These are phyloP conservation scores for Arrhopalites spinosus DNA, from an alignment of 2,888 invertebrate species.

Conservation along the genomic window DNA sequence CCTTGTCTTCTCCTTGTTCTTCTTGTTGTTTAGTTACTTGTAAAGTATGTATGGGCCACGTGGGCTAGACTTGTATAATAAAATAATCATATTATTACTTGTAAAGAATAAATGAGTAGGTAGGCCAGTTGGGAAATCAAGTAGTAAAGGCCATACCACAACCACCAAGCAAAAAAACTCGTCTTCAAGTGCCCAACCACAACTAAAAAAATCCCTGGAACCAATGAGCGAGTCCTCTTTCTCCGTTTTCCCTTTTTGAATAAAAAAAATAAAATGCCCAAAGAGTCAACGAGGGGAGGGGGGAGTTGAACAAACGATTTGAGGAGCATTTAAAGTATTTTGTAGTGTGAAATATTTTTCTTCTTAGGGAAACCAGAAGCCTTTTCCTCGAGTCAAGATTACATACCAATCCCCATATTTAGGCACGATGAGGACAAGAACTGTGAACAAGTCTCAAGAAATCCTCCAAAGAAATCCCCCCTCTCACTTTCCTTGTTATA, in stretches of 20 bases:
- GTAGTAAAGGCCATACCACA: too few relatives aligned
- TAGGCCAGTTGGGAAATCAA: not conserved
- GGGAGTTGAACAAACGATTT: not conserved
- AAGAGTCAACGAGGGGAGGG: not conserved
- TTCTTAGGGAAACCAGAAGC: conserved; percentile 1
- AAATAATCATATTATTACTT: conserved; percentile 39
- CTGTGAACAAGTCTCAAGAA: too few relatives aligned
- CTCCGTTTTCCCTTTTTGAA: not conserved
- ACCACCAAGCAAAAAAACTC: too few relatives aligned
- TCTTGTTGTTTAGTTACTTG: not conserved
- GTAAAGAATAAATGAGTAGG: conserved; percentile 39
- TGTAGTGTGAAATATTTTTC: not conserved
- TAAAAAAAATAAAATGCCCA: not conserved
- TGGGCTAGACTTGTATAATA: conserved; percentile 14
- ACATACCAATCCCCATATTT: conserved; percentile 7
- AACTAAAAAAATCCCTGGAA: too few relatives aligned
- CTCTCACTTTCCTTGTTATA: too few relatives aligned
- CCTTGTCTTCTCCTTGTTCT: not conserved
- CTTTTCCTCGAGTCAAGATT: not conserved
- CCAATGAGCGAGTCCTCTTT: too few relatives aligned
- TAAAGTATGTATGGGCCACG: not conserved
- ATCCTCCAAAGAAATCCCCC: too few relatives aligned
- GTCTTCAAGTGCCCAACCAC: too few relatives aligned
- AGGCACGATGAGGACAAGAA: not conserved
- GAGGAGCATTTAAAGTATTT: not conserved